phyloP scores from a whole-genome alignment of 2,113 vertebrate species.

The Phainopepla nitens region DNA sequence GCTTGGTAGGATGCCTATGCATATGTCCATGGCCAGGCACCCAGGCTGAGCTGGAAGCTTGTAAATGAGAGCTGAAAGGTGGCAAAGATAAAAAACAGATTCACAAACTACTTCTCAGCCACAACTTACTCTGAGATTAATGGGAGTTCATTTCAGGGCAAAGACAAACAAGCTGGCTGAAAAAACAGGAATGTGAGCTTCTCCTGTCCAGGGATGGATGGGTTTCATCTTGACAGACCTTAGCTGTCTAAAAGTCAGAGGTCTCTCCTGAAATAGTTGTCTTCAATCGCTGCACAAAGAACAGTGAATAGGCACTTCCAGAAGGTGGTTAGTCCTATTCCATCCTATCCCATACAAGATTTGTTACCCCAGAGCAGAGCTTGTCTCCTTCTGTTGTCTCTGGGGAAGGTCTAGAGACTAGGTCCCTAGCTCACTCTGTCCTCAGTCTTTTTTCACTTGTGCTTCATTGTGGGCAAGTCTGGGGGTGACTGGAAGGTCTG shows the following conservation, averaged over 20 bases:
- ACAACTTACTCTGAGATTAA: conserved; percentile 12
- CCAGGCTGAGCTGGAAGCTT: background rate
- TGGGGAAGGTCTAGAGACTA: background rate
- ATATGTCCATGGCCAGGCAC: background rate
- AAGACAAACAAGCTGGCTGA: conserved; percentile 34
- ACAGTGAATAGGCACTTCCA: background rate
- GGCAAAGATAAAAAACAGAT: conserved; percentile 47
- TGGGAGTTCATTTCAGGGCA: conserved; percentile 42
- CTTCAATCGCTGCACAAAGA: background rate
- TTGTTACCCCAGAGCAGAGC: background rate
- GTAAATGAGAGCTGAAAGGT: conserved; percentile 7
- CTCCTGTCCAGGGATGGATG: conserved; percentile 38
- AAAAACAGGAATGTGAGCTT: conserved; percentile 26
- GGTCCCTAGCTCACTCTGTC: background rate
- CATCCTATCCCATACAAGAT: background rate
- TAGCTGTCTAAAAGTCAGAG: background rate
- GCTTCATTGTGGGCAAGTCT: background rate
- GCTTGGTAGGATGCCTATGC: background rate
- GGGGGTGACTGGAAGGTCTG: background rate
- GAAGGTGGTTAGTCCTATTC: background rate
- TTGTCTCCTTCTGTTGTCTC: background rate
- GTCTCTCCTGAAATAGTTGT: background rate
- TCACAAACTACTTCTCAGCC: conserved; percentile 5
- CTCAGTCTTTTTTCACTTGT: background rate
- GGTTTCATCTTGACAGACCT: conserved; percentile 21